Evolutionary conservation across 2,797 vertebrate species (phyloP).

Genomic region (Megalops cyprinoides): DNA sequence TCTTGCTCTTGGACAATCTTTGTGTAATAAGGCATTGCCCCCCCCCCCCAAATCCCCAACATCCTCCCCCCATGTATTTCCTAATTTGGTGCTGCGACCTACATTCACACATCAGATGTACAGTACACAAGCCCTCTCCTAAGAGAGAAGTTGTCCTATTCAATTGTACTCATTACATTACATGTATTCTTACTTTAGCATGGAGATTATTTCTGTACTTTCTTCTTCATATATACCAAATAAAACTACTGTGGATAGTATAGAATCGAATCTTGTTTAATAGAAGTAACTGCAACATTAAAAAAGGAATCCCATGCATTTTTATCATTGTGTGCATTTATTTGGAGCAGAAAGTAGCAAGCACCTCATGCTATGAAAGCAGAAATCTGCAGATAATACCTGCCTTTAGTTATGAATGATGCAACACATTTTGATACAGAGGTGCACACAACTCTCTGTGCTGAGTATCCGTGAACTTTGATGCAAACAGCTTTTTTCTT

Average conservation of each 20-base stretch:
- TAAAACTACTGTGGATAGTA: too few relatives aligned
- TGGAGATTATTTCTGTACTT: not conserved
- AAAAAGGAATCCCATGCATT: not conserved
- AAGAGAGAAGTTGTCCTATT: slow-evolving; percentile 39
- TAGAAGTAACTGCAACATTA: not conserved
- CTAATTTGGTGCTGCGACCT: slow-evolving; percentile 45
- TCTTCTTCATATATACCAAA: too few relatives aligned
- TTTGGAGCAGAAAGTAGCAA: not conserved
- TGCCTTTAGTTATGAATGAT: too few relatives aligned
- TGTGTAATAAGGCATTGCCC: not conserved
- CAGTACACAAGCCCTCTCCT: slow-evolving; percentile 13
- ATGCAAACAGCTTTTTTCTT: too few relatives aligned
- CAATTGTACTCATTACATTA: slow-evolving; percentile 46
- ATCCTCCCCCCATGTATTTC: not conserved
- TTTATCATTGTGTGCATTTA: not conserved
- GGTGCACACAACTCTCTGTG: too few relatives aligned
- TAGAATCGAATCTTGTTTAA: too few relatives aligned
- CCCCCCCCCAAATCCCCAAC: too few relatives aligned
- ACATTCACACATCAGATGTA: slow-evolving; percentile 42
- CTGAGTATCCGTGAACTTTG: too few relatives aligned
- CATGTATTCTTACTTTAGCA: slow-evolving; percentile 41
- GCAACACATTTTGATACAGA: too few relatives aligned
- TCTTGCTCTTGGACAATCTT: not conserved
- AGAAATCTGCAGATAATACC: too few relatives aligned
- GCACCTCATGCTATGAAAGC: too few relatives aligned